Evolutionary conservation across 2,888 invertebrate species (phyloP), one percentile per base, ranked within the genome.

Genomic region (Furcula furcula): DNA sequence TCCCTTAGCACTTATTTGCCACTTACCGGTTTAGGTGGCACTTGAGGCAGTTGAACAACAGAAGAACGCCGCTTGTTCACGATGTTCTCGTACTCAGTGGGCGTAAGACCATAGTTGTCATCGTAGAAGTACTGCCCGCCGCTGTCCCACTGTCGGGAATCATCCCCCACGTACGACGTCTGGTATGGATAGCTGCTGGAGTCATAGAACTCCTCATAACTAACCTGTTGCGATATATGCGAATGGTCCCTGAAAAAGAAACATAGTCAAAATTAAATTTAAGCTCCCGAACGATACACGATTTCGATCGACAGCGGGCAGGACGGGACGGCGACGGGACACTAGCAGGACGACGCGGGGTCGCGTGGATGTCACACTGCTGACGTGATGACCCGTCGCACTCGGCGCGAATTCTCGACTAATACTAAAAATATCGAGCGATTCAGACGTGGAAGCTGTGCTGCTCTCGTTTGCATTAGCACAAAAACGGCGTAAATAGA

Each of bases 101-200:
- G 82, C 36, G 90, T 79, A 44, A 81, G 76, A 1, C 83, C 85
- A 31, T 74, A 82, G 20, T 74, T 69, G 12, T 87, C 88, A 21
- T 82, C 81, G 53, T 69, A 76, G 59, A 81, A 74, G 62, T 80
- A 88, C 46, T 76, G 90, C 75, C 94, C 93, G 64, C 93, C 93
- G 25, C 92, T 92, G 60, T 94, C 94, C 94, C 94, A 94, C 59
- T 93, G 93, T 6, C 93, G 85, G 54, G 93, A 91, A 65, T 93
- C 93, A 39, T 94, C 93, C 2, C 76, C 74, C 3, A 76, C 66
- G 60, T 78, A 83, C 34, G 82, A 91, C 85, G 73, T 65, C 69
- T 92, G 92, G 70, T 91, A 93, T 31, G 91, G 90, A 62, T 91
- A 92, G 52, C 92, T 91, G 36, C 89, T 90, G 15, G 91, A 89